These are phyloP conservation scores for Sander lucioperca DNA, from an alignment of 2,113 vertebrate genomes.

Conservation along the genomic window DNA sequence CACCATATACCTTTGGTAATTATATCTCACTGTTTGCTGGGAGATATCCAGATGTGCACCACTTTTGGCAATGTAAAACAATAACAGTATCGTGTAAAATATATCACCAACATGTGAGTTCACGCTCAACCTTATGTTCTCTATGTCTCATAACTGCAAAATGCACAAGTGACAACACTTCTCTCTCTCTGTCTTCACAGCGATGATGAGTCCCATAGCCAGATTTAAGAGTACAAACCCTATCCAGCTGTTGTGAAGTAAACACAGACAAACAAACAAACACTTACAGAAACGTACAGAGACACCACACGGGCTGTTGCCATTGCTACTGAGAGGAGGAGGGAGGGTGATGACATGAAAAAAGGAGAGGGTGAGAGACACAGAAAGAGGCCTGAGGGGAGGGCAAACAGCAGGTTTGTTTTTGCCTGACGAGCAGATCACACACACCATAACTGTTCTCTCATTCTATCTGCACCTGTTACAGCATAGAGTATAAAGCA, in stretches of 20 bases:
- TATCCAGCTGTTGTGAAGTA: slow-evolving; percentile 72
- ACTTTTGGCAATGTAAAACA: slow-evolving; percentile 24
- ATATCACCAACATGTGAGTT: slow-evolving; percentile 46
- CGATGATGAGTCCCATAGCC: slow-evolving; percentile 30
- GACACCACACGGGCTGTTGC: slow-evolving; percentile 47
- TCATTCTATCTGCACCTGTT: slow-evolving; percentile 52
- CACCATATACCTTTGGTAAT: not conserved
- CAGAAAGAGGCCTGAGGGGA: slow-evolving; percentile 47
- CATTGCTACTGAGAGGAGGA: slow-evolving; percentile 29
- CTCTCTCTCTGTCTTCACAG: slow-evolving; percentile 38
- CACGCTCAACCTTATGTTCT: slow-evolving; percentile 48
- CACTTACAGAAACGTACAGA: slow-evolving; percentile 40
- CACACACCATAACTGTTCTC: slow-evolving; percentile 43
- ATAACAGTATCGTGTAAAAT: slow-evolving; percentile 42
- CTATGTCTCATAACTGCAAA: slow-evolving; percentile 32
- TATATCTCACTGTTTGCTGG: not conserved
- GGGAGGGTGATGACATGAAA: slow-evolving; percentile 33
- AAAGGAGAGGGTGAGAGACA: slow-evolving; percentile 42
- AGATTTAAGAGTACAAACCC: slow-evolving; percentile 55
- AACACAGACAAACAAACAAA: slow-evolving; percentile 74
- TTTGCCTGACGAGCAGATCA: slow-evolving; percentile 49
- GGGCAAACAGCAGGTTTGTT: slow-evolving; percentile 64
- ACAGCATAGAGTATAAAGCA: slow-evolving; percentile 21
- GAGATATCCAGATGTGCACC: slow-evolving; percentile 48
- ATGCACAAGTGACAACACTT: slow-evolving; percentile 50